phyloP scores from a whole-genome alignment of 2,888 invertebrate species.

The Lordiphosa andalusiaca region DNA sequence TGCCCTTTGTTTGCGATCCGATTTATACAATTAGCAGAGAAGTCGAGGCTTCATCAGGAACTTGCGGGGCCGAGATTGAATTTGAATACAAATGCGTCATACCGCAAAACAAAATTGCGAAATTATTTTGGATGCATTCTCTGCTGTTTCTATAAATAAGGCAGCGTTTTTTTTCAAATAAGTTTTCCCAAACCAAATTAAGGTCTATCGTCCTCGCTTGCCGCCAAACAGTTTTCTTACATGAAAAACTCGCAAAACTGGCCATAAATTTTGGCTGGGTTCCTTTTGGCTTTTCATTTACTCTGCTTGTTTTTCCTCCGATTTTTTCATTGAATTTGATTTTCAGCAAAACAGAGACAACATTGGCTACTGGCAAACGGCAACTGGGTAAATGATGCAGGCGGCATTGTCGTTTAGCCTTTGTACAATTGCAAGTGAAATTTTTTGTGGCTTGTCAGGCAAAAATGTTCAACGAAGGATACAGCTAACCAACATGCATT shows the following conservation, averaged over 20 bases:
- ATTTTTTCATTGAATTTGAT: constrained; percentile 64
- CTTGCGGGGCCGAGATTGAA: constrained; percentile 36
- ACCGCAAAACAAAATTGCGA: constrained; percentile 58
- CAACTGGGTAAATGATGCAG: constrained; percentile 10
- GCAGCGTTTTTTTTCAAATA: constrained; percentile 75
- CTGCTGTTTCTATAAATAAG: constrained; percentile 63
- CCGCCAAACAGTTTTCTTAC: constrained; percentile 72
- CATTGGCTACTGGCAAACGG: constrained; percentile 35
- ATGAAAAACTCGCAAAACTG: constrained; percentile 71
- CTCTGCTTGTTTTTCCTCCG: constrained; percentile 12
- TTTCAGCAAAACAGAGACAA: constrained; percentile 36
- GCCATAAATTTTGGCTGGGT: constrained; percentile 60
- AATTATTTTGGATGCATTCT: constrained; percentile 18
- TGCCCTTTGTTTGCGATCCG: constrained; percentile 31
- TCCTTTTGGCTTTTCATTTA: constrained; percentile 22
- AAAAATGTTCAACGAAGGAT: constrained; percentile 29
- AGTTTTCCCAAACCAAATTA: constrained; percentile 48
- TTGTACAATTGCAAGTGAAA: constrained; percentile 67
- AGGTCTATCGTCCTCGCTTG: constrained; percentile 7
- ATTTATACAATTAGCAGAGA: constrained; percentile 14
- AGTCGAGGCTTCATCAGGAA: constrained; percentile 1
- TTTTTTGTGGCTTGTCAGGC: constrained; percentile 56
- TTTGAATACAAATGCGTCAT: constrained; percentile 64
- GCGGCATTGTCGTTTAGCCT: constrained; percentile 51
- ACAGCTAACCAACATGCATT: constrained; percentile 58